A percentile compares a stretch with the other conserved stretches of the same genome.
Conservation (phyloP, 2,888 invertebrate species). For the Didymodactylos carnosus region DNA sequence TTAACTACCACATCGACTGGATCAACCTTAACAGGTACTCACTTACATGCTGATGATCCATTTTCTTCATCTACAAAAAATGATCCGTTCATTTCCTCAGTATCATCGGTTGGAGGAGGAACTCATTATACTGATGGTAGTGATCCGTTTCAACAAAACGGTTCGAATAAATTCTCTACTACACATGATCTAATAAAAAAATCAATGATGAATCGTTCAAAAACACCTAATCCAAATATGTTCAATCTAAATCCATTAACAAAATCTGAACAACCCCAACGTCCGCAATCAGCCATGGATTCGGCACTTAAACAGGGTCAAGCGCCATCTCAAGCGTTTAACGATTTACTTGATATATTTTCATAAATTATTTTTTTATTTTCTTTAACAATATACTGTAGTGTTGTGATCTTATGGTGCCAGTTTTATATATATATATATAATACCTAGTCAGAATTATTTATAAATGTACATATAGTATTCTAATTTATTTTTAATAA, state of each 20-base stretch:
- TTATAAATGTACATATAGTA: no score
- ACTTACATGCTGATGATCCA: neutral
- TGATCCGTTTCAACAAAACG: constrained; percentile 1
- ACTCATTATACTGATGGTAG: neutral
- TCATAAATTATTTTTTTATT: no score
- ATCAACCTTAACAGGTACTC: neutral
- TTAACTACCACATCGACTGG: neutral
- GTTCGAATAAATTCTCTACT: neutral
- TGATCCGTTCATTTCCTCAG: neutral
- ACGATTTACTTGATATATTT: constrained; percentile 9
- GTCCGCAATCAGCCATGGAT: constrained; percentile 14
- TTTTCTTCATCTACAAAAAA: no score
- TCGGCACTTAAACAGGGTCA: neutral
- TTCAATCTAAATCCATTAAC: constrained; percentile 4
- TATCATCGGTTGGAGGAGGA: neutral
- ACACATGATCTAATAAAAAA: neutral
- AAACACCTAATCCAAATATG: constrained; percentile 9
- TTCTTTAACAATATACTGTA: no score
- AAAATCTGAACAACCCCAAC: neutral
- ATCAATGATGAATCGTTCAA: neutral
- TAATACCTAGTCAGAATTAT: no score
- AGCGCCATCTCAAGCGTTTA: neutral
- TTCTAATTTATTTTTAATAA: no score
- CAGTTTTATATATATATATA: no score
- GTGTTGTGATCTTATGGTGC: no score